phyloP scores from a whole-genome alignment of 2,888 invertebrate genomes.

The Brachynemurus nebulosus region DNA sequence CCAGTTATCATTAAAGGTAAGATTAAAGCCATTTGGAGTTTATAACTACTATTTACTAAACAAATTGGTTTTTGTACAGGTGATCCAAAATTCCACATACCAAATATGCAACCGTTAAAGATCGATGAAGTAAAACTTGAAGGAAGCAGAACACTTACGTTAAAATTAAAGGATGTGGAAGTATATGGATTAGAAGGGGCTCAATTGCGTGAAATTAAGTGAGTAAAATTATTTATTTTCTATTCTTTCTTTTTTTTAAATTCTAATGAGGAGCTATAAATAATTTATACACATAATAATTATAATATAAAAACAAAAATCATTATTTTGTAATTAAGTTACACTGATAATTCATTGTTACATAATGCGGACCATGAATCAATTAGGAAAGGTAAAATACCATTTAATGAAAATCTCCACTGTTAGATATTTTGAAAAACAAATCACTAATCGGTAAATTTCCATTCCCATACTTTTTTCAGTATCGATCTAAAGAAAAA shows the following conservation, averaged over 20 bases:
- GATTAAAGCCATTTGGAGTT: too few relatives aligned
- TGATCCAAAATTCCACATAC: slow-evolving; percentile 23
- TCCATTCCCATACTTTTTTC: slow-evolving; percentile 4
- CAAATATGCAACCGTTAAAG: slow-evolving; percentile 23
- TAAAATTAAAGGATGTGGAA: slow-evolving; percentile 20
- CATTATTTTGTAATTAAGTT: too few relatives aligned
- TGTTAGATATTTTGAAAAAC: too few relatives aligned
- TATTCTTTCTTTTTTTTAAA: slow-evolving; percentile 8
- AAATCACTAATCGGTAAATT: background rate
- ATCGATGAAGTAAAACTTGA: slow-evolving; percentile 21
- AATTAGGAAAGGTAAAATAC: too few relatives aligned
- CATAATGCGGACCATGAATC: too few relatives aligned
- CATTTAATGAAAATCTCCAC: too few relatives aligned
- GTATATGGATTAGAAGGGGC: slow-evolving; percentile 22
- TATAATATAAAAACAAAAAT: too few relatives aligned
- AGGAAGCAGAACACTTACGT: slow-evolving; percentile 19
- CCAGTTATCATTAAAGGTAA: too few relatives aligned
- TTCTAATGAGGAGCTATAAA: background rate
- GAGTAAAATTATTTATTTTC: slow-evolving; percentile 14
- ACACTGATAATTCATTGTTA: background rate
- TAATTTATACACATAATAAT: too few relatives aligned
- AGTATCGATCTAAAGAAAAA: slow-evolving; percentile 18
- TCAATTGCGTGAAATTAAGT: slow-evolving; percentile 17
- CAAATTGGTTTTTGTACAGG: too few relatives aligned
- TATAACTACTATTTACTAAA: too few relatives aligned